Base-by-base conservation (phyloP, 2,113 vertebrate species). In the Saccopteryx leptura region DNA sequence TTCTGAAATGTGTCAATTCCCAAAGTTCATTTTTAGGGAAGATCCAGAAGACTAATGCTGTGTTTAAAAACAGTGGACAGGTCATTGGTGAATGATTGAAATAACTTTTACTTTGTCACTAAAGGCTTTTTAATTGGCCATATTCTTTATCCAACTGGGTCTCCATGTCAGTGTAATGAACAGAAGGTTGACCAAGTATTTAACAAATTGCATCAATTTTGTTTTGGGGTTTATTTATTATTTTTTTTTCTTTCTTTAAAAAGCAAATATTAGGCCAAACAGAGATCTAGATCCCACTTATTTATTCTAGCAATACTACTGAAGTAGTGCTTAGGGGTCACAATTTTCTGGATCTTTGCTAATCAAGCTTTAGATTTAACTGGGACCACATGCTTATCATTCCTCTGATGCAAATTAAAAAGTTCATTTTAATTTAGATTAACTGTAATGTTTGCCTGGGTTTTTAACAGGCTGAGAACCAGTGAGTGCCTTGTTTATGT, bases 401-500 rank as follows among this genome's bases (percentile, higher is more conserved):
- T 65, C 58, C 60, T 92, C 68, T 95, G 93, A 88, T 94, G 89
- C 82, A 95, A 90, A 93, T 94, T 91, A 92, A 82, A 69, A 91
- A 66, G 66, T 95, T 94, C n/a, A 26, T 96, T 95, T 97, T 96
- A 87, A 97, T 91, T 96, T 93, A 93, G 60, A 90, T 94, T 90
- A 95, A 97, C 69, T 96, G 72, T 84, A 65, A 89, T 93, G 96
- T 98, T 89, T 97, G 96, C 96, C 96, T 97, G 97, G 78, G 71
- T 89, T 93, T 97, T 91, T 87, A 90, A 78, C 95, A 94, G 97
- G 95, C 96, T 93, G 93, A 96, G 95, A 98, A 95, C 96, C 97
- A 93, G 95, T 97, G 97, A 97, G 97, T 97, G 97, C 97, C 97
- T 97, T 97, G 97, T 97, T 97, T 90, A 94, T 82, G 90, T 61